Evolutionary conservation across 2,113 vertebrate species (phyloP), one percentile per base, ranked within the genome.

Genomic region (Lophochroa leadbeateri): DNA sequence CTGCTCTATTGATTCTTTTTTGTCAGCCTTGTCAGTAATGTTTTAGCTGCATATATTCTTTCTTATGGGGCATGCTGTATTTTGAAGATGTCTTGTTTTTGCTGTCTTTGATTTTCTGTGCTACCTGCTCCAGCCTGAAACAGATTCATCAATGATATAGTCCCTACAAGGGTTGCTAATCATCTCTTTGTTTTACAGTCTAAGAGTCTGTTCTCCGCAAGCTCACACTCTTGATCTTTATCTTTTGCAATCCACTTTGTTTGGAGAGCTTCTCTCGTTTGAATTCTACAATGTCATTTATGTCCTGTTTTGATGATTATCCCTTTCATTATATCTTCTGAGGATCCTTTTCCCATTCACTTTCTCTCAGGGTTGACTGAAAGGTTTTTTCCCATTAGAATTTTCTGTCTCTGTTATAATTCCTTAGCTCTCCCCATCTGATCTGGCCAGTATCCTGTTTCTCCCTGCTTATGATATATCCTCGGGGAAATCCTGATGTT

Each of bases 31-130:
- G 57, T 61, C 72, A 75, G 64, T 87, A 87, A 92, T 71, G 27
- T 63, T 91, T 92, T 74, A 87, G 25, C 25, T 79, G 41, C 49
- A 57, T 46, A 55, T 83, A 91, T 85, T 93, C 27, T 81, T 84
- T 92, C n/a, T 94, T 95, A 65, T 3, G 57, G 41, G 15, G 13
- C 17, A 24, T 6, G 7, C 57, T 71, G 65, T 19, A 18, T 64
- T 84, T 89, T 79, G 21, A 41, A 92, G 74, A 76, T 69, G 7
- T 41, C 92, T 92, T n/a, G 39, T 35, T 90, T 83, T 78, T 65
- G 72, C 15, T 16, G 55, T 28, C 69, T 96, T 92, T 94, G 77
- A 81, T 92, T 91, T 95, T 94, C 69, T 79, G 11, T 60, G 50
- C 17, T 67, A 55, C 7, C 17, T 18, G 57, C 44, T 82, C 19